Evolutionary conservation across 1,140 invertebrate genomes (phyloP), one percentile per base, ranked within the genome.

Genomic region (Cotesia vestalis): DNA sequence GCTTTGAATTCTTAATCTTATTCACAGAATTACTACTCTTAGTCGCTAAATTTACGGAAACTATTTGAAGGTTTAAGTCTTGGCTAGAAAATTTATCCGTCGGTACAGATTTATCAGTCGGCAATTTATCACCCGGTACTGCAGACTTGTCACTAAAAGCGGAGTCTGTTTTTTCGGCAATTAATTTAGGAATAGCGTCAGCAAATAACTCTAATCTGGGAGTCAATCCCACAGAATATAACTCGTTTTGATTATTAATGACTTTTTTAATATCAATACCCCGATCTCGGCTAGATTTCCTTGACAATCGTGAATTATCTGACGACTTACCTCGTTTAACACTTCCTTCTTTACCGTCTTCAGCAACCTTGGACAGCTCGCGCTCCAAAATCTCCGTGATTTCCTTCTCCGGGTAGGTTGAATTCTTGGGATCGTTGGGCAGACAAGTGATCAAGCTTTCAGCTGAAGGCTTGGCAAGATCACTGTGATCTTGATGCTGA

Each of bases 141-240:
- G 60, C 8, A 61, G 51, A 35, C n/a, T 36, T 78, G 75, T 17
- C 61, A 70, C 9, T 77, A 72, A 51, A 36, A 8, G 51, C 27
- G 67, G n/a, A 73, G 59, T 83, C 83, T 0, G 81, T 75, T 53
- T 80, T 86, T 71, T 86, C 84, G 9, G 84, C 85, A 1, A 85
- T 79, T 0, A 87, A 66, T 73, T 86, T 87, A 0, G 85, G 85
- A 71, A 87, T 86, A 1, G 79, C 79, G 69, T 87, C 84, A 2
- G 84, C 85, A 70, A 87, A 86, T 9, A 87, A 60, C 69, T 85
- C 84, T 35, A 87, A 74, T 71, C 85, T 75, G 1, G 85, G 85
- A 0, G 85, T 86, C 0, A 86, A 75, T 20, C 80, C 84, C 34
- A 87, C 79, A 0, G 79, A 79, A 40, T 85, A 86, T 12, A 87